Evolutionary conservation across 2,113 vertebrate species (phyloP), one percentile per base, ranked within the genome.

Genomic region (Ictidomys tridecemlineatus): DNA sequence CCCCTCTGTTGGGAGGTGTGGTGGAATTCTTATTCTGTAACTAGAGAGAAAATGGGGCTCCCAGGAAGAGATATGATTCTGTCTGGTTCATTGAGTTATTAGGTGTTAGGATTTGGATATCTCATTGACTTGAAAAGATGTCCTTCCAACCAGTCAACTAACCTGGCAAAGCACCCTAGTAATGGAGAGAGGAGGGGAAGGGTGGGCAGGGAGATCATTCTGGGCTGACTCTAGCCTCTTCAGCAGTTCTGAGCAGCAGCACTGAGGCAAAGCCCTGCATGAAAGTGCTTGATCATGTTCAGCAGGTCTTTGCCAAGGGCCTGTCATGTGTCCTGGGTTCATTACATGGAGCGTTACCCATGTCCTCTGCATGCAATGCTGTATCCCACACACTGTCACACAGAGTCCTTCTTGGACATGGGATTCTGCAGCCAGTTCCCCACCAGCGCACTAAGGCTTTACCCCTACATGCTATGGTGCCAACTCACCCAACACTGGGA

Each of bases 371-470:
- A 61, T 8, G 8, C 83, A 20, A 32, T 32, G 39, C 5, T 30
- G 5, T 4, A 3, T 73, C 20, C 18, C 34, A 22, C 1, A 10
- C 18, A 9, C 45, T 28, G 17, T 69, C 61, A 11, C 10, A 45
- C 0, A 0, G 42, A 73, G 53, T 61, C 2, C 63, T 56, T 56
- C 0, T 0, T 17, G 1, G 22, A 61, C 8, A 3, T 16, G 79
- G 17, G 53, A 13, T 34, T 53, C 26, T 18, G 8, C 14, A 70
- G 56, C 42, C 20, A 8, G 3, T 32, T 28, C 0, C 3, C 24
- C 39, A 22, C 56, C 13, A 48, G 53, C 26, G 61, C 34, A 48
- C 30, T 7, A 45, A 26, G 22, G 32, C 61, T 83, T 67, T 32
- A 39, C 1, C 17, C 37, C 26, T 24, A 4, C 4, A 37, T 24